These are phyloP conservation scores for Nebria salina DNA, from an alignment of 2,888 invertebrate species.

Conservation along the genomic window DNA sequence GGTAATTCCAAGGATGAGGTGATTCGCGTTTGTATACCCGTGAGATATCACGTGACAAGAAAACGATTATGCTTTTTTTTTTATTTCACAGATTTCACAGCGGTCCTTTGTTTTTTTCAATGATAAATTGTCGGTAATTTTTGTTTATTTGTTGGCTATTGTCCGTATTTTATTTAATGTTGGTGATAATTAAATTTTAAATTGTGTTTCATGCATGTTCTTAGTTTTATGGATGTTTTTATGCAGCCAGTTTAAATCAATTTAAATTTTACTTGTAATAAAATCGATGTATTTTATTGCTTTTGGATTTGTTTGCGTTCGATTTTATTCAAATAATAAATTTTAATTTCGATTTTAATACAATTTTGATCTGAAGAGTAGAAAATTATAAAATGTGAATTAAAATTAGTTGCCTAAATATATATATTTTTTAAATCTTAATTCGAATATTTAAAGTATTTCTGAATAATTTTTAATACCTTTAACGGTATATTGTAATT, in stretches of 20 bases:
- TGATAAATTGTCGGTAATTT: not conserved
- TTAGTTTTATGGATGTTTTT: not conserved
- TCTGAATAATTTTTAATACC: too few relatives aligned
- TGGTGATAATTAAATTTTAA: too few relatives aligned
- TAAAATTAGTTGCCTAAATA: too few relatives aligned
- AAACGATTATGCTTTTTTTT: not conserved
- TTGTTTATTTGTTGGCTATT: not conserved
- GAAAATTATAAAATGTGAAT: too few relatives aligned
- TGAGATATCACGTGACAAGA: conserved; percentile 17
- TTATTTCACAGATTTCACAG: not conserved
- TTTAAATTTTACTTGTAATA: not conserved
- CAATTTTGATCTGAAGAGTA: too few relatives aligned
- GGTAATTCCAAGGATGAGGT: conserved; percentile 10
- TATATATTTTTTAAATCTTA: too few relatives aligned
- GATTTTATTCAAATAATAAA: not conserved
- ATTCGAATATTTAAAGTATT: too few relatives aligned
- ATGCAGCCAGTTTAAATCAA: not conserved
- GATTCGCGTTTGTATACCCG: conserved; percentile 10
- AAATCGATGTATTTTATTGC: not conserved
- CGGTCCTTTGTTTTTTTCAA: conserved; percentile 7
- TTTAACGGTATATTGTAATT: too few relatives aligned
- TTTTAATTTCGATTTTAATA: too few relatives aligned
- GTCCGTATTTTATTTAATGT: not conserved
- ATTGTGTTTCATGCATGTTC: too few relatives aligned
- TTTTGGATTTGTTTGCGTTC: not conserved